Evolutionary conservation across 2,888 invertebrate genomes (phyloP), one percentile per base, ranked within the genome.

Genomic region (Ophonus ardosiacus): DNA sequence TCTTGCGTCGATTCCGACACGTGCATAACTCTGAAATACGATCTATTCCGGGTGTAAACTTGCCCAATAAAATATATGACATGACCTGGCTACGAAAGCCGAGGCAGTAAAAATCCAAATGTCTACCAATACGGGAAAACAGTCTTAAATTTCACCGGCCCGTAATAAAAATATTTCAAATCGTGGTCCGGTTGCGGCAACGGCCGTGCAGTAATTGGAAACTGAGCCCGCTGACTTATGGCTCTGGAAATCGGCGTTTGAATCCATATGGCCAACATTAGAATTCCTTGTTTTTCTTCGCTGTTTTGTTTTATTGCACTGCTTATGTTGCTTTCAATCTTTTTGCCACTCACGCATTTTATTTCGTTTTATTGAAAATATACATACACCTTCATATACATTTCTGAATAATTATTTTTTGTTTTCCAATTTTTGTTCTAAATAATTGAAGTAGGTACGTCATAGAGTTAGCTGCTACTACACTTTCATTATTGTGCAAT

Each of bases 131-230:
- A 78, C 78, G 76, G 56, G 78, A 84, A 84, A 84, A 84, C 84
- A 84, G 78, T 78, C 84, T 84, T 84, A 84, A 84, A 84, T 84
- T 84, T 51, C 84, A 51, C 78, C 63, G 84, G 76, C 63, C 84
- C 78, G 84, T 84, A 76, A 84, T 84, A 84, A 84, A 84, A 84
- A 84, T 84, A 84, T 84, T 84, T 84, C 84, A 84, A 84, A 84
- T 76, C 84, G 84, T 78, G 81, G 83, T 40, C 61, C 61, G 40
- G 38, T 61, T 80, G 80, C 31, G 61, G 84, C 51, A 61, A 18
- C 43, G 63, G 24, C 63, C 61, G 21, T 43, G n/a, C 78, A 40
- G 78, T 84, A 84, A 84, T 84, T 84, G 84, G 84, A 84, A 84
- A 84, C 78, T 56, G 61, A 65, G 78, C 78, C 78, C 74, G 63